A percentile compares a stretch with the other conserved stretches of the same genome.
Evolutionary conservation across 2,797 vertebrate genomes (phyloP).

Genomic region (Lacerta agilis): DNA sequence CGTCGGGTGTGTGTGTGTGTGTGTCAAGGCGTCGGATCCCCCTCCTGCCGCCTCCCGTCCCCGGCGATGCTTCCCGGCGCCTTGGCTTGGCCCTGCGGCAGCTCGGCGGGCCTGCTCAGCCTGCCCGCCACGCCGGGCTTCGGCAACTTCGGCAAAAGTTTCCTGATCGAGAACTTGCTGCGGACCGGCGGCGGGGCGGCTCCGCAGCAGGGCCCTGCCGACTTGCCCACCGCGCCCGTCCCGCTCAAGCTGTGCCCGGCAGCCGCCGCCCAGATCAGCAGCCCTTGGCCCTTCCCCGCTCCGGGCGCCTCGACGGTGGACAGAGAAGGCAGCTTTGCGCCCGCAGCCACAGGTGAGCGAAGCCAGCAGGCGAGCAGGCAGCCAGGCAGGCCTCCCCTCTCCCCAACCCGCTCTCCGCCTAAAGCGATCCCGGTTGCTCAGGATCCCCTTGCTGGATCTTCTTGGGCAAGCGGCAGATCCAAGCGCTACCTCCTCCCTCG

Average conservation of each 20-base stretch:
- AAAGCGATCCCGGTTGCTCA: background rate
- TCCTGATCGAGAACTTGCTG: conserved; percentile 89
- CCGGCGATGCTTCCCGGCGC: conserved; percentile 70
- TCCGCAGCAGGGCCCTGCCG: conserved; percentile 45
- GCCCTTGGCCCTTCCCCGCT: conserved; percentile 23
- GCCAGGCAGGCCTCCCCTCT: background rate
- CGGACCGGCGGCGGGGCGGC: conserved; percentile 58
- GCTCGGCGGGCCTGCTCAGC: conserved; percentile 77
- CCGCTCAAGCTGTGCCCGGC: conserved; percentile 72
- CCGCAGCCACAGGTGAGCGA: conserved; percentile 75
- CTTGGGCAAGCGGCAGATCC: background rate
- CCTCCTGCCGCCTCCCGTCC: background rate
- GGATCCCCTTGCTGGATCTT: background rate
- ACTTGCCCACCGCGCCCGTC: conserved; percentile 66
- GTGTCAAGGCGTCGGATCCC: conserved; percentile 40
- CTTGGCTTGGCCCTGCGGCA: conserved; percentile 81
- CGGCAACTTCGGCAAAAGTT: conserved; percentile 91
- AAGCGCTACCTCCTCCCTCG: no score
- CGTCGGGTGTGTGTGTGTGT: conserved; percentile 35
- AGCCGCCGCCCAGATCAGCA: conserved; percentile 64
- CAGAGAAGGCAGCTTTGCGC: background rate
- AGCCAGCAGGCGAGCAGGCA: no score
- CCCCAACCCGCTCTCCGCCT: background rate
- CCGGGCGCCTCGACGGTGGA: background rate
- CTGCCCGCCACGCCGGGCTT: conserved; percentile 80